phyloP scores from a whole-genome alignment of 2,113 vertebrate species.

The Piprites chloris region DNA sequence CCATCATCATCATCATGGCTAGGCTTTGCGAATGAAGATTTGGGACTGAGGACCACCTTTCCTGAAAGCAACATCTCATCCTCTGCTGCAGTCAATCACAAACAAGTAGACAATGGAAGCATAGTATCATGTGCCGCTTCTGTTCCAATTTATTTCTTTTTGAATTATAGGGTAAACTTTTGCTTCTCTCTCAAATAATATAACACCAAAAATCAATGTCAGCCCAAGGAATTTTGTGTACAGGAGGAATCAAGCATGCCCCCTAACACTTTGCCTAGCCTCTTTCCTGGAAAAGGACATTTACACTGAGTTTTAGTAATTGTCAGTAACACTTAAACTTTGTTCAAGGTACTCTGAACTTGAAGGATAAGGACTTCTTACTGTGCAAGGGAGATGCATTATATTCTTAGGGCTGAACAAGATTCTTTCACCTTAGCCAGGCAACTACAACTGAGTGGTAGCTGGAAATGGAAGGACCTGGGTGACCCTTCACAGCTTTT shows the following conservation, averaged over 20 bases:
- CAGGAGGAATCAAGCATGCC: neutral
- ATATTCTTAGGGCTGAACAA: neutral
- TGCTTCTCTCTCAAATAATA: neutral
- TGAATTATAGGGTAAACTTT: neutral
- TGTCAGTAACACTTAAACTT: neutral
- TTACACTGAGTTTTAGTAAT: neutral
- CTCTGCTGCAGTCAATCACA: neutral
- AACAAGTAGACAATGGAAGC: neutral
- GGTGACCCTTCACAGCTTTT: neutral
- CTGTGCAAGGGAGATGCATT: neutral
- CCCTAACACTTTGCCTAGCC: neutral
- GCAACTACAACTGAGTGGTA: neutral
- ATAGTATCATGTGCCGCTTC: neutral
- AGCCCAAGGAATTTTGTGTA: neutral
- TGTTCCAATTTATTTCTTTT: neutral
- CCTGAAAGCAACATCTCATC: neutral
- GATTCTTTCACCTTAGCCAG: neutral
- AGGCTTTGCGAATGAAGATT: too few relatives aligned
- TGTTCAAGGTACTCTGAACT: neutral
- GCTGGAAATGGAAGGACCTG: neutral
- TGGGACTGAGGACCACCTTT: neutral
- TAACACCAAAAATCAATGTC: neutral
- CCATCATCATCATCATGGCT: too few relatives aligned
- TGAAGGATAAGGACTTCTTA: neutral
- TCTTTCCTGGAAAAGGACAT: neutral